Base-by-base conservation (phyloP, 2,797 vertebrate species). In the Diceros bicornis region DNA sequence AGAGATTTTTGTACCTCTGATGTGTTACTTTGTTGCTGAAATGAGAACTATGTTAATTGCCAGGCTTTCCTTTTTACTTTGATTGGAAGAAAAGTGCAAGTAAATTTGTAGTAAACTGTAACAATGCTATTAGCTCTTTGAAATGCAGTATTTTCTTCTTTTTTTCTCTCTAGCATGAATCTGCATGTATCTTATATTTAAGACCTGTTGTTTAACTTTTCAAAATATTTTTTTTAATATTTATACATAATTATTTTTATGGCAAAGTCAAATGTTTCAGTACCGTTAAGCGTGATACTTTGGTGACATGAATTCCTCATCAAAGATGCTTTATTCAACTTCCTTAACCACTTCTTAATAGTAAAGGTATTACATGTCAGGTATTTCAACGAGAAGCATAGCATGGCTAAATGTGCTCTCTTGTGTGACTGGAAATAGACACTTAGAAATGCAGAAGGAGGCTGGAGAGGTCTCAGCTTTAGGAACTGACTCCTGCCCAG, bases 321-420 rank as follows among this genome's bases (percentile, higher is more conserved):
- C 34, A 62, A 52, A 52, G 14, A 37, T 5, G 23, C 18, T 59
- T 41, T 23, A 32, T 32, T 83, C 57, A 27, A 29, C 17, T 55
- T 50, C 62, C n/a, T 10, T 23, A 34, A n/a, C 7, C n/a, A 32
- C 16, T 7, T 64, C n/a, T 69, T 47, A 8, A 25, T 4, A 7
- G n/a, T 23, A n/a, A 16, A 44, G 11, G 11, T 37, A 32, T 29
- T 6, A 4, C 44, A 2, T 1, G 4, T 0, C 23, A 21, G 3
- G 6, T 5, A 9, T 41, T 62, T 74, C 61, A 86, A 10, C 2
- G 4, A 20, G 72, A 59, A 57, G 32, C 16, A 34, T 2, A 41
- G 1, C 32, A 2, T 1, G 17, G 13, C 29, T 5, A 47, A 23
- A 16, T 3, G 6, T 32, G 3, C 17, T 64, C 21, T 3, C n/a